Conservation (phyloP, 2,113 vertebrate species). For the Aramus guarauna region DNA sequence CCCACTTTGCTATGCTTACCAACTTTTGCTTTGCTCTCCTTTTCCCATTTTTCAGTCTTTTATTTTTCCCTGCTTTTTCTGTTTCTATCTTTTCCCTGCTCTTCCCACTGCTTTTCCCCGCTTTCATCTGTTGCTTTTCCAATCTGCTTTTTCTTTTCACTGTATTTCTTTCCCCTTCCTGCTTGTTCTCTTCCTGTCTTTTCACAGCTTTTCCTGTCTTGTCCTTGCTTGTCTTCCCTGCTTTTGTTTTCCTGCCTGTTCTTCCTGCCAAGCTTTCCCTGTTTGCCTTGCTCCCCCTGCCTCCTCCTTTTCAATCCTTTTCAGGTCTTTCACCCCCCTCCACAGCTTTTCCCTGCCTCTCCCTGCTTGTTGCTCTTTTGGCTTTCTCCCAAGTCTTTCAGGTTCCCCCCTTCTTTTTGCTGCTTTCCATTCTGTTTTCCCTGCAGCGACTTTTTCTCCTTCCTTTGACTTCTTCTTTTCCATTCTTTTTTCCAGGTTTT, state of each 20-base stretch:
- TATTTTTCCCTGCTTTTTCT: not conserved
- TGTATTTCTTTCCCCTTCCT: not conserved
- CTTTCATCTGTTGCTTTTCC: not conserved
- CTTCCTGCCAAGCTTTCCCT: not conserved
- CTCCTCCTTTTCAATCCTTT: not conserved
- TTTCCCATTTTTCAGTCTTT: not conserved
- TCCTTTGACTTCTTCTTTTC: not conserved
- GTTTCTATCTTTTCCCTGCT: not conserved
- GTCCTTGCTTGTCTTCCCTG: not conserved
- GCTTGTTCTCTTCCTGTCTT: not conserved
- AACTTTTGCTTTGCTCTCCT: not conserved
- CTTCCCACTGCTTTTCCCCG: not conserved
- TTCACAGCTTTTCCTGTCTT: not conserved
- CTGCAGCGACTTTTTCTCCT: not conserved
- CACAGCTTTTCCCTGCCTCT: not conserved
- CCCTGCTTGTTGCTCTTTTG: not conserved
- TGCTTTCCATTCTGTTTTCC: accelerated
- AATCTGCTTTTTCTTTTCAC: not conserved
- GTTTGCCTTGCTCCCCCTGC: not conserved
- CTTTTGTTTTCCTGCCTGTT: not conserved
- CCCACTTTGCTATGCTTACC: not conserved
- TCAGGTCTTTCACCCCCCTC: not conserved
- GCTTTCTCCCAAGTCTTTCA: not conserved
- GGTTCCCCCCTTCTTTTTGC: not conserved
- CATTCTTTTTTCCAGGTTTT: not conserved